Base-by-base conservation (phyloP, 2,113 vertebrate species). In the Agapornis roseicollis region DNA sequence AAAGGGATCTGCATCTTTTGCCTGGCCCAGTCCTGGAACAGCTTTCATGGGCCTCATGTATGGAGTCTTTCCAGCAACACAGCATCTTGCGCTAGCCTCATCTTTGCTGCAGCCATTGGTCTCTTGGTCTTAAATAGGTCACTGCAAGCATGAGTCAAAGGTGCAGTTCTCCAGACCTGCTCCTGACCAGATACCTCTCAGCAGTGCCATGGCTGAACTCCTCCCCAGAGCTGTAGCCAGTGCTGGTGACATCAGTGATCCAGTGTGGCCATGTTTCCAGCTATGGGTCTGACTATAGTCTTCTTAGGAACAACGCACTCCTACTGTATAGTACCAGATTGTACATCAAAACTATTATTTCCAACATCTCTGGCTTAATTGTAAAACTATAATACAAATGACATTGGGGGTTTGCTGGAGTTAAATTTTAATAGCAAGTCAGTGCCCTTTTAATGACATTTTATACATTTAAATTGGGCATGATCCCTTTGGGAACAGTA, bases 401-500 rank as follows among this genome's bases (percentile, higher is more conserved):
- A 91, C 93, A 69, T 77, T 58, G 79, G 96, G 97, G 96, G 94
- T 84, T 96, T 97, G 95, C 93, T 69, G 88, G 64, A 84, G 91
- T 95, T 94, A 85, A 90, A 88, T 93, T 94, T 96, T 94, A 94
- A 93, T 61, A 92, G 91, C 89, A 89, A 89, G 93, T 58, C 93
- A 86, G 63, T 11, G 24, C 96, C 96, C 94, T 53, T 18, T 90
- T 95, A 97, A 95, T 93, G 94, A 94, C 93, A 93, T 98, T 96
- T 96, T 93, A 94, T 72, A 91, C 93, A 93, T 97, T 97, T 95
- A 97, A 97, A 97, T 96, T 95, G 97, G 91, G 94, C 19, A 42
- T 52, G 89, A 95, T 96, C 96, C 97, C 96, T 96, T 96, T 90
- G 97, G 97, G 97, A 97, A 96, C 89, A 86, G 92, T 96, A 93